A percentile compares a stretch with the other conserved stretches of the same genome.
phyloP scores from a whole-genome alignment of 2,113 vertebrate species.

The Prunella fulvescens region DNA sequence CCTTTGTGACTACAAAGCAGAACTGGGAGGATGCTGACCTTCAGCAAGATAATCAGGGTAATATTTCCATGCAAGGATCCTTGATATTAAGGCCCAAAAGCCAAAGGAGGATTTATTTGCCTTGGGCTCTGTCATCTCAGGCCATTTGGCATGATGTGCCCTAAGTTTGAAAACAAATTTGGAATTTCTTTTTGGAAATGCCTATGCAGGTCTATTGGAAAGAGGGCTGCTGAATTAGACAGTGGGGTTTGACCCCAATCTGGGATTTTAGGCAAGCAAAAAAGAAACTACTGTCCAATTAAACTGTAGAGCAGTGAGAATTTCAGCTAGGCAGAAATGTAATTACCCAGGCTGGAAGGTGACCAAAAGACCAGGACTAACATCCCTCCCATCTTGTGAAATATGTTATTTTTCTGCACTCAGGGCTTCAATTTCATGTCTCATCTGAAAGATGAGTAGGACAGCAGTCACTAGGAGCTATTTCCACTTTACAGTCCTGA shows the following conservation, averaged over 20 bases:
- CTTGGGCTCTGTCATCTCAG: neutral
- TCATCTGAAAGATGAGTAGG: slow-evolving; percentile 37
- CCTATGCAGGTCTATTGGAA: neutral
- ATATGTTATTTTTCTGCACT: slow-evolving; percentile 3
- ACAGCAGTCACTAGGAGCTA: neutral
- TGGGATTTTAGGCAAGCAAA: neutral
- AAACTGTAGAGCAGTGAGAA: neutral
- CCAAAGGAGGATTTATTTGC: neutral
- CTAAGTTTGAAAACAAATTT: neutral
- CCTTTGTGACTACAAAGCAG: neutral
- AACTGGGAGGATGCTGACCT: neutral
- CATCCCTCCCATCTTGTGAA: neutral
- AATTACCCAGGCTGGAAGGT: slow-evolving; percentile 8
- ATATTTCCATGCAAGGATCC: neutral
- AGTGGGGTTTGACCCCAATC: neutral
- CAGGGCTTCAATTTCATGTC: slow-evolving; percentile 26
- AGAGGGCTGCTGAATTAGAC: neutral
- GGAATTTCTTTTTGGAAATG: neutral
- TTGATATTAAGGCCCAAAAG: neutral
- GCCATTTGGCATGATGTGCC: neutral
- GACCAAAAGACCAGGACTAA: slow-evolving; percentile 1
- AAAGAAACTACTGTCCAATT: neutral
- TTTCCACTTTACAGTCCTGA: neutral
- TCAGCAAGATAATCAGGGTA: neutral
- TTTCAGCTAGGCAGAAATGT: neutral